phyloP scores from a whole-genome alignment of 2,888 invertebrate species.

The Ptychoptera albimana region DNA sequence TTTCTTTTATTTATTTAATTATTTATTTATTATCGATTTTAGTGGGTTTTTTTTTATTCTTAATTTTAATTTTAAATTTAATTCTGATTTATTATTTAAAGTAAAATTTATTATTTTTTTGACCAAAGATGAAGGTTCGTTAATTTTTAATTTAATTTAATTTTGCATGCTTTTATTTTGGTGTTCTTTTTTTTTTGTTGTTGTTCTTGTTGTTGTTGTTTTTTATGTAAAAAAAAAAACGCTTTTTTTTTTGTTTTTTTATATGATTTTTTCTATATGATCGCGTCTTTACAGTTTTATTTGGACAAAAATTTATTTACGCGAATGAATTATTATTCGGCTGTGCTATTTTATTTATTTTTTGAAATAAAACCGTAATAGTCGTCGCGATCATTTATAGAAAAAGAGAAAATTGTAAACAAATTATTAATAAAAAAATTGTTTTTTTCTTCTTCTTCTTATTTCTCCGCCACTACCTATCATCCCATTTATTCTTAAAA shows the following conservation, averaged over 20 bases:
- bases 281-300: no score
- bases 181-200: background rate
- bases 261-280: background rate
- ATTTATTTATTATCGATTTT: constrained; percentile 4
- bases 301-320: no score
- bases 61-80: constrained; percentile 10
- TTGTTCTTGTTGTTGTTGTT: constrained; percentile 8
- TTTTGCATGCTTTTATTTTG: background rate
- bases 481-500: no score
- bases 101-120: constrained; percentile 15
- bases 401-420: no score
- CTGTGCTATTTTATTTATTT: no score
- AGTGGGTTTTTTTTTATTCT: constrained; percentile 16
- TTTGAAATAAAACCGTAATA: no score
- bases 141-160: background rate
- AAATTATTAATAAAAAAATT: no score
- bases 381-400: no score
- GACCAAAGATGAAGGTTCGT: constrained; percentile 7
- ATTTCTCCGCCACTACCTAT: background rate
- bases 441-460: no score
- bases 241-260: constrained; percentile 8
- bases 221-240: constrained; percentile 6
- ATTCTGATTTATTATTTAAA: constrained; percentile 19
- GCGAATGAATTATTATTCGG: no score
- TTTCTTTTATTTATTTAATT: background rate